Conservation (phyloP, 2,797 vertebrate species). For the Amniataba percoides region DNA sequence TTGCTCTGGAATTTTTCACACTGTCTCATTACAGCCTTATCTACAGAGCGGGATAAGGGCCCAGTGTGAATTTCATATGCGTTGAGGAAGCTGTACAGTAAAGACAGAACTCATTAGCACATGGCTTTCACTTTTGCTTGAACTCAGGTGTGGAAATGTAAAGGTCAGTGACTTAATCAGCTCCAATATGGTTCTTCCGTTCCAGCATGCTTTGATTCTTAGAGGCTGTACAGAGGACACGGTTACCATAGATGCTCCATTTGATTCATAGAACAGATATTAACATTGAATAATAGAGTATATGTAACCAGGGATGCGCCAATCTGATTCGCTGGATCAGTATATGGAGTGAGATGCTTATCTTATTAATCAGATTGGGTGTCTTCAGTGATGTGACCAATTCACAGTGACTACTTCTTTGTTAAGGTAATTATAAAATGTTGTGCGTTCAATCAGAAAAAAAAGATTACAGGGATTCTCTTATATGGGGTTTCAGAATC, state of each 20-base stretch:
- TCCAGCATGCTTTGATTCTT: not conserved
- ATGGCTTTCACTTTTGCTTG: not conserved
- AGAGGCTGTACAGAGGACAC: not conserved
- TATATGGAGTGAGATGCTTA: not conserved
- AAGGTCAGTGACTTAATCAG: not conserved
- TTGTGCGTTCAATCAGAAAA: no score
- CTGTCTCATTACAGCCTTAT: conserved; percentile 63
- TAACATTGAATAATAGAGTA: not conserved
- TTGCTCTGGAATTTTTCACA: conserved; percentile 62
- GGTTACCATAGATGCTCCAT: not conserved
- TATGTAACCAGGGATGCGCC: not conserved
- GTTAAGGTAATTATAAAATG: not conserved
- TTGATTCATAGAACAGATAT: no score
- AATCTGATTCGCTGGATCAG: no score
- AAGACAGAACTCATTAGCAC: not conserved
- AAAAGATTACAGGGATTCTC: no score
- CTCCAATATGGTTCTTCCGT: not conserved
- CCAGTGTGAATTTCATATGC: conserved; percentile 12
- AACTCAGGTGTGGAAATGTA: not conserved
- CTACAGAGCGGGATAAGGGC: conserved; percentile 33
- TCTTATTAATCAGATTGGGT: not conserved
- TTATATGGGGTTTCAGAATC: not conserved
- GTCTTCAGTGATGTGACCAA: not conserved
- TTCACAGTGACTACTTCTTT: not conserved
- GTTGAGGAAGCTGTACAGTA: not conserved